phyloP scores from a whole-genome alignment of 2,888 invertebrate species.

The Mesoligia furuncula region DNA sequence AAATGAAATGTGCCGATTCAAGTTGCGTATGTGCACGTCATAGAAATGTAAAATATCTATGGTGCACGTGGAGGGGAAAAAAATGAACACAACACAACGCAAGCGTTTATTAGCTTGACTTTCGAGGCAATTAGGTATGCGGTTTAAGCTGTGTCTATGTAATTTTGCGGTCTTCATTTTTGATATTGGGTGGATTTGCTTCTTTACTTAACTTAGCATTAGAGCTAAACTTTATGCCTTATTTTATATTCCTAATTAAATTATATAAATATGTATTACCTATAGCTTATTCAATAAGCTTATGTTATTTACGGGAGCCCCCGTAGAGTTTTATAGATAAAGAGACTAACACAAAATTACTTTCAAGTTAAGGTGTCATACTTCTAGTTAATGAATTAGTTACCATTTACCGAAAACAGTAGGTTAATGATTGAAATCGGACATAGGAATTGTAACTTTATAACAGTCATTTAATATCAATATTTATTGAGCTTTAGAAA shows the following conservation, averaged over 20 bases:
- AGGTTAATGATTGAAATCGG: constrained; percentile 6
- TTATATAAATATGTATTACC: no score
- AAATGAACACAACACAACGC: no score
- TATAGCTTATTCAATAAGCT: no score
- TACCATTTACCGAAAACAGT: neutral
- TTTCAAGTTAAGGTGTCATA: neutral
- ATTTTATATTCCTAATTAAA: no score
- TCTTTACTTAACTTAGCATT: neutral
- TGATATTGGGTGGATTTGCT: neutral
- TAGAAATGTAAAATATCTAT: no score
- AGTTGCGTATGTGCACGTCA: no score
- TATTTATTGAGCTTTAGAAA: constrained; percentile 32
- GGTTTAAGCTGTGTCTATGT: neutral
- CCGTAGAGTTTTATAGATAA: neutral
- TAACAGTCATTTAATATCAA: constrained; percentile 4
- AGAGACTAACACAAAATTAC: neutral
- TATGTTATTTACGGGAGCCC: no score
- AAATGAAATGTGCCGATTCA: no score
- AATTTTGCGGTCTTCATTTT: neutral
- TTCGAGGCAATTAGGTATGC: neutral
- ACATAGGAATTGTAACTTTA: neutral
- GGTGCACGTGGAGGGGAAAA: no score
- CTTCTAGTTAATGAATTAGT: no score
- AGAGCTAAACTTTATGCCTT: no score
- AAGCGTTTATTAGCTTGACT: neutral